Evolutionary conservation across 2,797 vertebrate species (phyloP), one percentile per base, ranked within the genome.

Genomic region (Spheniscus humboldti): DNA sequence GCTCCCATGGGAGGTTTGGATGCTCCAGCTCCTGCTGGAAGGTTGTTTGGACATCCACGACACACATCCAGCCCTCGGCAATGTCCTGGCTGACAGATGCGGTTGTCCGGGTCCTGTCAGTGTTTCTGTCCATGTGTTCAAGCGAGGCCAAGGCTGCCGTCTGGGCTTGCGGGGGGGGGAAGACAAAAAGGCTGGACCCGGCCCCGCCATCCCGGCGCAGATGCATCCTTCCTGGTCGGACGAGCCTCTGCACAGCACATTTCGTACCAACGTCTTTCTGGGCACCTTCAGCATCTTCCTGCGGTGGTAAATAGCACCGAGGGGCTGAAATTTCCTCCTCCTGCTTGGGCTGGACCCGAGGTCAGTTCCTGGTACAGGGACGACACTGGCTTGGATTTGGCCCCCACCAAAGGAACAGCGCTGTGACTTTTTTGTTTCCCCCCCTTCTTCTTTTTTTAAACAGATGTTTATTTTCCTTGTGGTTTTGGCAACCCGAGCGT

Each of bases 171-270:
- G 25, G 64, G 5, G 68, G 13, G 39, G 13, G 39, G 13, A 41
- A 48, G 18, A 12, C 12, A 37, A 9, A 43, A 35, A 35, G 18
- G 31, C 14, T 0, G 3, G 60, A 10, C 14, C 9, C 37, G 25
- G 81, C n/a, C 11, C 33, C 4, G 2, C 41, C 66, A 11, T 23
- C 37, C 60, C 0, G 0, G 0, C 2, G 3, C 11, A 25, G 52
- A 18, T 14, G 12, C 14, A 10, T 7, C 71, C 47, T 4, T 60
- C 56, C 27, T 0, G 2, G 11, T 5, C 52, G 31, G 63, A 39
- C 6, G 6, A 19, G 23, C 17, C 33, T 19, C 79, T 68, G 59
- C 56, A 5, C n/a, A 20, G 59, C 28, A 13, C 48, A 2, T 47
- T 81, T 56, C 92, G 43, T 3, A 27, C 64, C 63, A 17, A n/a